These are phyloP conservation scores for Leptoteleia sp. DNA, from an alignment of 1,140 invertebrate species.

Conservation along the genomic window DNA sequence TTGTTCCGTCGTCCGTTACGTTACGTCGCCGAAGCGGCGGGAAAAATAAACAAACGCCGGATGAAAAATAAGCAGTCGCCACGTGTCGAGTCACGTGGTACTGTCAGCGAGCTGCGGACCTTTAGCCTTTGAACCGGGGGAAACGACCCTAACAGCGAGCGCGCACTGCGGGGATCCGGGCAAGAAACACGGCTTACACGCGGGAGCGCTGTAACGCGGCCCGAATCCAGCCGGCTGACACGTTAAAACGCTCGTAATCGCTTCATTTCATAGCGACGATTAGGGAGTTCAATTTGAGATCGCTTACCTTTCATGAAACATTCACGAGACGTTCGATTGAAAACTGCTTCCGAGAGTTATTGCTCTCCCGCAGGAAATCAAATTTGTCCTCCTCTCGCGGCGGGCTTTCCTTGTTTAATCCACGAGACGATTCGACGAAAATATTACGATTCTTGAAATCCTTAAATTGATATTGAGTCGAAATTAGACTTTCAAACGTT, in stretches of 20 bases:
- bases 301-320: conserved; percentile 12
- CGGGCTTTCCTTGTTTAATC: no score
- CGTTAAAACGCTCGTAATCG: conserved; percentile 32
- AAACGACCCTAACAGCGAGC: conserved; percentile 50
- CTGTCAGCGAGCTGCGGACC: conserved; percentile 42
- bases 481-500: no score
- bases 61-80: conserved; percentile 30
- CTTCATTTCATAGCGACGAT: conserved; percentile 16
- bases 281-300: conserved; percentile 4
- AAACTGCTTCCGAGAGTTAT: background rate
- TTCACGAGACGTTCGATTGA: conserved; percentile 2
- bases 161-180: conserved; percentile 26
- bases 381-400: no score
- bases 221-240: conserved; percentile 4
- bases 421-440: no score
- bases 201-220: background rate
- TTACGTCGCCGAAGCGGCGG: no score
- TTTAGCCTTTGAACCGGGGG: conserved; percentile 51
- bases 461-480: no score
- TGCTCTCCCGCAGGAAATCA: no score
- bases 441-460: no score
- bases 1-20: no score
- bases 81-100: conserved; percentile 70
- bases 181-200: conserved; percentile 48
- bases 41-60: no score